Evolutionary conservation across 2,888 invertebrate species (phyloP).

Genomic region (Clepsis dumicolana): DNA sequence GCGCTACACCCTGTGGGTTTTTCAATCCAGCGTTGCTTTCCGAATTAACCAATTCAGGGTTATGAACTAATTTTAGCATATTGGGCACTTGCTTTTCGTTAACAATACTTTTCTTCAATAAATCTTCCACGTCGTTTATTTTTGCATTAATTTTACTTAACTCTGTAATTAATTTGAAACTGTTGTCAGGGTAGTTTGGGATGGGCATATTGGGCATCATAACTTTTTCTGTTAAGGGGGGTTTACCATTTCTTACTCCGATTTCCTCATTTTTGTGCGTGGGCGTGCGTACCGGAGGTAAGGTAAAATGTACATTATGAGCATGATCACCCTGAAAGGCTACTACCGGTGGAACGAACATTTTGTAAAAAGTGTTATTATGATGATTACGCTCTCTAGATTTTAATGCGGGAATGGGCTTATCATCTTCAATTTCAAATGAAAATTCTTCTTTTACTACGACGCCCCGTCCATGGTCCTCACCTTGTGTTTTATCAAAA

Average conservation of each 20-base stretch:
- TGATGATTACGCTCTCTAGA: background rate
- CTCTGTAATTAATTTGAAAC: constrained; percentile 25
- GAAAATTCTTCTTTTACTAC: constrained; percentile 41
- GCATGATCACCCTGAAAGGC: background rate
- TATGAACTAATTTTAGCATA: background rate
- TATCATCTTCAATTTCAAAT: constrained; percentile 40
- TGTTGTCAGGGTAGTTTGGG: background rate
- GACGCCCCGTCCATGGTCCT: constrained; percentile 13
- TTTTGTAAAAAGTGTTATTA: constrained; percentile 1
- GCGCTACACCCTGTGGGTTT: background rate
- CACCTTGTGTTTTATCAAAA: background rate
- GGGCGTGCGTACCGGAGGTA: background rate
- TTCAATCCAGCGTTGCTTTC: background rate
- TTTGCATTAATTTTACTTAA: constrained; percentile 32
- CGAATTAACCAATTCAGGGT: background rate
- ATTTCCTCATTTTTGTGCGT: background rate
- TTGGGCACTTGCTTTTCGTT: constrained; percentile 22
- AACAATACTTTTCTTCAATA: constrained; percentile 42
- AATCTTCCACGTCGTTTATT: constrained; percentile 38
- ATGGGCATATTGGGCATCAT: background rate
- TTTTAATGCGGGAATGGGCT: constrained; percentile 1
- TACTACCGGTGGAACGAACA: background rate
- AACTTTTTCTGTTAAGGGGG: background rate
- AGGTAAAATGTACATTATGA: background rate
- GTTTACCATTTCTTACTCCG: background rate